A percentile compares a stretch with the other conserved stretches of the same genome.
Evolutionary conservation across 2,113 vertebrate genomes (phyloP).

Genomic region (Callopanchax toddi): DNA sequence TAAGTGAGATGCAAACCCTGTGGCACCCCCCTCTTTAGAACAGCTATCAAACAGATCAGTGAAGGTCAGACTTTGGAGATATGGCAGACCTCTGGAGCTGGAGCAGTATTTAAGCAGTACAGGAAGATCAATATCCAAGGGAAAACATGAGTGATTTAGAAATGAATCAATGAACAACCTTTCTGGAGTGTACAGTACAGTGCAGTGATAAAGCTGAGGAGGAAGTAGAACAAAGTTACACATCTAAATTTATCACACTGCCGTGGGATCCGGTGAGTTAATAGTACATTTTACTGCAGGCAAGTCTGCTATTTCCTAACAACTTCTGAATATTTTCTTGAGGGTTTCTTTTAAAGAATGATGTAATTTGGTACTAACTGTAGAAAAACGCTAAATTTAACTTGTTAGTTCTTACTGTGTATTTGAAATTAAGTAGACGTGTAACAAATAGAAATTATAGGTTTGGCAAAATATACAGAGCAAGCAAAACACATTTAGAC

Average conservation of each 20-base stretch:
- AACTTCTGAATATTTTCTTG: neutral
- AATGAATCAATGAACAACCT: constrained; percentile 43
- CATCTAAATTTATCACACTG: constrained; percentile 10
- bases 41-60: constrained; percentile 61
- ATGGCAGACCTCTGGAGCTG: constrained; percentile 46
- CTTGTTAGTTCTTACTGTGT: neutral
- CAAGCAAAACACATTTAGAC: too few species aligned
- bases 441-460: neutral
- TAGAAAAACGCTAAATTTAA: neutral
- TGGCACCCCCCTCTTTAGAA: constrained; percentile 48
- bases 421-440: neutral
- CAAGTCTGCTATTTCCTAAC: neutral
- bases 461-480: neutral
- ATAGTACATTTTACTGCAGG: neutral
- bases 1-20: constrained; percentile 47
- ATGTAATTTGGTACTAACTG: neutral
- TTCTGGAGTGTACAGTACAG: constrained; percentile 22
- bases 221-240: constrained; percentile 18
- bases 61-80: constrained; percentile 47
- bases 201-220: constrained; percentile 5
- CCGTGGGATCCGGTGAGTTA: neutral
- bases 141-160: constrained; percentile 55
- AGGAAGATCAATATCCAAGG: constrained; percentile 41
- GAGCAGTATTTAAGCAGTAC: constrained; percentile 49
- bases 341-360: neutral